Evolutionary conservation across 2,113 vertebrate genomes (phyloP).

Genomic region (Gopherus evgoodei): DNA sequence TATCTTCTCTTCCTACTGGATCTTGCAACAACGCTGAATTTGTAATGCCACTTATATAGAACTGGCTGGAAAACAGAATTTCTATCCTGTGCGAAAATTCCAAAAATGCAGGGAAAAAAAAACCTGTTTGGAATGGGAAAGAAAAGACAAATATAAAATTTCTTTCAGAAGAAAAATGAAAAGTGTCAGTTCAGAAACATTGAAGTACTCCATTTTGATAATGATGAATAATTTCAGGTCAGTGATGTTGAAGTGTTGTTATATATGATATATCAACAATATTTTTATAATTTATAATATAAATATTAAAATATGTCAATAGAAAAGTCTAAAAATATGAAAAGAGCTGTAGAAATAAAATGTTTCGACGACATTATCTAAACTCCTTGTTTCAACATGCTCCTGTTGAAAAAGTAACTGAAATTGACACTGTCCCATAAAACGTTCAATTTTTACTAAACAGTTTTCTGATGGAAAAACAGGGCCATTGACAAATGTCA

Average conservation of each 20-base stretch:
- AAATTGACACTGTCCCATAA: not conserved
- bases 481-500: not conserved
- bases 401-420: not conserved
- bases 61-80: not conserved
- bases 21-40: not conserved
- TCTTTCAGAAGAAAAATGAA: not conserved
- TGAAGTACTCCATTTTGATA: not conserved
- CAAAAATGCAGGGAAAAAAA: not conserved
- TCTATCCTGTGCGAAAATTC: not conserved
- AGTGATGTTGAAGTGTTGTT: not conserved
- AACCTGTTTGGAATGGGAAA: not conserved
- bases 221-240: not conserved
- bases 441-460: not conserved
- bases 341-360: not conserved
- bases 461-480: not conserved
- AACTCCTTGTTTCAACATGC: not conserved
- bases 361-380: not conserved
- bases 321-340: not conserved
- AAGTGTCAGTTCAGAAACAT: not conserved
- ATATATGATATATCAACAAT: not conserved
- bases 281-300: not conserved
- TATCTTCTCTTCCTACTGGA: not conserved
- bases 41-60: not conserved
- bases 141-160: not conserved
- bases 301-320: not conserved